Evolutionary conservation across 2,797 vertebrate species (phyloP).

Genomic region (Simalia tracyae): DNA sequence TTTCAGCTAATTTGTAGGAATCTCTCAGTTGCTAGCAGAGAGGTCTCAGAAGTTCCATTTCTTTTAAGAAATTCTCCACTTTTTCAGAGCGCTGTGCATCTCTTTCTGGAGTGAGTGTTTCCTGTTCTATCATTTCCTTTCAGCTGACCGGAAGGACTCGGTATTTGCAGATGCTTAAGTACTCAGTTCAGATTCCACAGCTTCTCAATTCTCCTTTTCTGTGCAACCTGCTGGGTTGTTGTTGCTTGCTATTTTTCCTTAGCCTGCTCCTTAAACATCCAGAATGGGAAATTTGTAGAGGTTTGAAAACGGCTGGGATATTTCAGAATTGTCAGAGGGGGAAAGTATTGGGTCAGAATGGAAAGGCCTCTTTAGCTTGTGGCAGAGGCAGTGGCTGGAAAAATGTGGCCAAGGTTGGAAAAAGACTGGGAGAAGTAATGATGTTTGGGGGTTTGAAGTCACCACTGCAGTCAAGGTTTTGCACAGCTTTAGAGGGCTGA

Average conservation of each 20-base stretch:
- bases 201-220: neutral
- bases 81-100: neutral
- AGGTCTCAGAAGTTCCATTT: neutral
- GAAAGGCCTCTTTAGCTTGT: neutral
- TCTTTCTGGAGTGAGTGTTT: neutral
- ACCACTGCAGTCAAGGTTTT: neutral
- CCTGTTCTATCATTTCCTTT: neutral
- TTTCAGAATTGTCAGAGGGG: neutral
- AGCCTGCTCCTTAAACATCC: neutral
- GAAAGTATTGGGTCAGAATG: neutral
- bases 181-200: neutral
- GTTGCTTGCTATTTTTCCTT: neutral
- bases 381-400: neutral
- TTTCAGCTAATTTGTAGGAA: neutral
- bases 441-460: neutral
- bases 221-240: neutral
- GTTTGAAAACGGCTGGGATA: neutral
- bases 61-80: neutral
- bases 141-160: neutral
- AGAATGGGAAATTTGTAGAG: neutral
- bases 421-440: neutral
- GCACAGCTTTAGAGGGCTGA: neutral
- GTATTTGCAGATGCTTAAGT: neutral
- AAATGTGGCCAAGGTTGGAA: neutral
- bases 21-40: neutral